A percentile compares a stretch with the other conserved stretches of the same genome.
These are phyloP conservation scores for Hemiprocne comata DNA, from an alignment of 2,113 vertebrate genomes.

Conservation along the genomic window DNA sequence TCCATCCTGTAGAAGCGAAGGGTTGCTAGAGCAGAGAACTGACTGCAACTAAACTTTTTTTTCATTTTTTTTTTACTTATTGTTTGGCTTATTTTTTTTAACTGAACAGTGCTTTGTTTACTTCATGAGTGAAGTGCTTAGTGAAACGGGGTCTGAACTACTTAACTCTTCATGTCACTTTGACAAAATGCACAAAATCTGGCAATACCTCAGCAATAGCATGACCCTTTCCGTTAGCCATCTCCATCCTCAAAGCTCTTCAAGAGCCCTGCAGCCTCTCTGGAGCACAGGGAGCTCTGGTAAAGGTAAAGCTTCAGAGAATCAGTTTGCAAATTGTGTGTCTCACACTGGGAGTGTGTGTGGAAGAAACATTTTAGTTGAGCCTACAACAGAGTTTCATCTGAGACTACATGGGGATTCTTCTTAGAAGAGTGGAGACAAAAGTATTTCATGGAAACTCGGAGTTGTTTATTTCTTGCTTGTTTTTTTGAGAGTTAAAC, in stretches of 20 bases:
- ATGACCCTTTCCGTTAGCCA: neutral
- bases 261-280: neutral
- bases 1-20: neutral
- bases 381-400: neutral
- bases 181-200: neutral
- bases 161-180: neutral
- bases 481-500: neutral
- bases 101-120: neutral
- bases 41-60: neutral
- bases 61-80: neutral
- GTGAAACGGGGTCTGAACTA: neutral
- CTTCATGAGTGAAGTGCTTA: neutral
- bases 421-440: neutral
- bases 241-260: neutral
- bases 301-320: neutral
- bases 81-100: neutral
- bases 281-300: neutral
- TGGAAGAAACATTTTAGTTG: neutral
- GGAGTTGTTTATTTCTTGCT: neutral
- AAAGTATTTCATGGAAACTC: neutral
- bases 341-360: accelerated
- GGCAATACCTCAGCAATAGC: neutral
- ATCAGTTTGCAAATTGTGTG: neutral
- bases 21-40: neutral
- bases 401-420: accelerated